A percentile compares a stretch with the other conserved stretches of the same genome.
These are phyloP conservation scores for Dryobotodes eremita DNA, from an alignment of 2,888 invertebrate genomes.

Conservation along the genomic window DNA sequence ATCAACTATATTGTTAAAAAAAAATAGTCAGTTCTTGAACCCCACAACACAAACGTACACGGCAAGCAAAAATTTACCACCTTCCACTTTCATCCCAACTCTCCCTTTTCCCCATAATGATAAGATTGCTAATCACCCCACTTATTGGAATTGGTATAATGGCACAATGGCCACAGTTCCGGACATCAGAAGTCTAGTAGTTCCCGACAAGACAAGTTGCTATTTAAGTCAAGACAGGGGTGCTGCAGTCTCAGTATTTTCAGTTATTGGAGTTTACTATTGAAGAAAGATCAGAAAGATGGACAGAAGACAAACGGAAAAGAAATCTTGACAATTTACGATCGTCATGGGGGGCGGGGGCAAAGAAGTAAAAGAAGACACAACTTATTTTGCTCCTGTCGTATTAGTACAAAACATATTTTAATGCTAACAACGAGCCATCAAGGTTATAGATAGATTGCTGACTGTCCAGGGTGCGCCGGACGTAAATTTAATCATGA, in stretches of 20 bases:
- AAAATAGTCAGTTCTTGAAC: slow-evolving; percentile 35
- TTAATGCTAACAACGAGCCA: no score
- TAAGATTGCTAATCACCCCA: slow-evolving; percentile 48
- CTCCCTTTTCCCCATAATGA: neutral
- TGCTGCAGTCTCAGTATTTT: slow-evolving; percentile 60
- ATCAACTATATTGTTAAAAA: no score
- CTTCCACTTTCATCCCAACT: neutral
- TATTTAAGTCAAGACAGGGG: slow-evolving; percentile 77
- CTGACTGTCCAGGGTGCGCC: no score
- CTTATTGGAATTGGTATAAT: slow-evolving; percentile 14
- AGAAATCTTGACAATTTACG: no score
- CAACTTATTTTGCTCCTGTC: no score
- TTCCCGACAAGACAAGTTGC: slow-evolving; percentile 82
- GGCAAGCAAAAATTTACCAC: slow-evolving; percentile 51
- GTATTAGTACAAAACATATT: no score
- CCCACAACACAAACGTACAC: slow-evolving; percentile 42
- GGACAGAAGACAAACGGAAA: no score
- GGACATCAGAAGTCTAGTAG: slow-evolving; percentile 76
- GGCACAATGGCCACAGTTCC: slow-evolving; percentile 69
- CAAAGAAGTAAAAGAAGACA: no score
- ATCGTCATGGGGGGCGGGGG: no score
- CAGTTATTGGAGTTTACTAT: neutral
- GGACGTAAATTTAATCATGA: no score
- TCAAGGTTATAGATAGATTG: no score
- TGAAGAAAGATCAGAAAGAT: no score